Conservation (phyloP, 2,113 vertebrate species). For the Triplophysa siluroides region DNA sequence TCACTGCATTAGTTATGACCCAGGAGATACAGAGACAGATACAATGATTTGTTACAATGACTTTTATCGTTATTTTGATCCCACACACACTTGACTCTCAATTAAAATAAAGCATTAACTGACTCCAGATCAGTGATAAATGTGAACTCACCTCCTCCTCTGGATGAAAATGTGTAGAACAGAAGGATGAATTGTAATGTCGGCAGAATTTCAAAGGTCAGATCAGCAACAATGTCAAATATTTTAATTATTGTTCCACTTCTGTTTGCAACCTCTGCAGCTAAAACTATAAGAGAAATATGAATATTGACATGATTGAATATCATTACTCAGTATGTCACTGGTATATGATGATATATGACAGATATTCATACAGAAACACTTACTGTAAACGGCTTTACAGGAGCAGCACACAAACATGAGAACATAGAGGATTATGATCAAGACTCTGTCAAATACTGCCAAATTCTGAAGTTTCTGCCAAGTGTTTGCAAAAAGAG, state of each 20-base stretch:
- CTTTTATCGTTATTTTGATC: too few species aligned
- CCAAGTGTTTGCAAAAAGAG: neutral
- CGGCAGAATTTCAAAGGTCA: neutral
- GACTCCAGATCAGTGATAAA: neutral
- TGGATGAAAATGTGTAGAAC: neutral
- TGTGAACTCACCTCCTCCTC: neutral
- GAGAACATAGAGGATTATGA: neutral
- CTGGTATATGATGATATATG: neutral
- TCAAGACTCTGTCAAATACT: neutral
- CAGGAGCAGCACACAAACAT: neutral
- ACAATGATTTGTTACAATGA: too few species aligned
- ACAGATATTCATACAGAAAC: neutral
- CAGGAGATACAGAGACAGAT: too few species aligned
- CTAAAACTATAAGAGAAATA: constrained; percentile 18
- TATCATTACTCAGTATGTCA: neutral
- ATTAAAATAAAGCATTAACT: too few species aligned
- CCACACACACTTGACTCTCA: too few species aligned
- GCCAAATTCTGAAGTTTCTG: neutral
- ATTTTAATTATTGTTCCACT: neutral
- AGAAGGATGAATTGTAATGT: constrained; percentile 12
- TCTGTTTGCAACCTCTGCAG: neutral
- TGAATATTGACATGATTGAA: too few species aligned
- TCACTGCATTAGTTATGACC: too few species aligned
- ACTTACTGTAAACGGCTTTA: neutral
- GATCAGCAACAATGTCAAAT: neutral